Conservation (phyloP, 2,113 vertebrate species). For the Syrrhaptes paradoxus region DNA sequence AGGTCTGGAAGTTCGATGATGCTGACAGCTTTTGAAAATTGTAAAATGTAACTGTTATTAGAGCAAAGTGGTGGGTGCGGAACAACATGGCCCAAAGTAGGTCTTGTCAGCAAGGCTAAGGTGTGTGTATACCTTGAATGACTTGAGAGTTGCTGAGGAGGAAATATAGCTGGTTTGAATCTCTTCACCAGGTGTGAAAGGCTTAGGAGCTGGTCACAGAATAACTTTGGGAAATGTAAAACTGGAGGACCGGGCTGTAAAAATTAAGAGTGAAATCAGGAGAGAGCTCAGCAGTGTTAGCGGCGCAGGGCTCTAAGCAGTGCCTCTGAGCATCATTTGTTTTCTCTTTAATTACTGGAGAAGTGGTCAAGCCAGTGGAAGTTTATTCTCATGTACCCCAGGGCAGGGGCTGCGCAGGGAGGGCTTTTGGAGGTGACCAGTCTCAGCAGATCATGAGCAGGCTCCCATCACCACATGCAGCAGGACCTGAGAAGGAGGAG, state of each 20-base stretch:
- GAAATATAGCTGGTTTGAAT: neutral
- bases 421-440: neutral
- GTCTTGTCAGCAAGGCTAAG: neutral
- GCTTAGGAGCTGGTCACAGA: neutral
- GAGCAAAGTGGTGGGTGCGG: conserved; percentile 1
- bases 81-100: neutral
- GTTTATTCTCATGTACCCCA: neutral
- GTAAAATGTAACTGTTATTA: conserved; percentile 27
- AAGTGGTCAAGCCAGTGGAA: neutral
- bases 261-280: neutral
- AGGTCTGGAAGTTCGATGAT: neutral
- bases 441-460: neutral
- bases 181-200: neutral
- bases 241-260: neutral
- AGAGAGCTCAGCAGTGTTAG: neutral
- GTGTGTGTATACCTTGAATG: neutral
- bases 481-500: neutral
- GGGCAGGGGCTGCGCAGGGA: neutral
- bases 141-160: neutral
- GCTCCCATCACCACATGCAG: neutral
- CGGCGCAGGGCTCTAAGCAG: neutral
- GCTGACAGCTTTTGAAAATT: conserved; percentile 43
- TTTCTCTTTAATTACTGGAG: neutral
- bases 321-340: neutral
- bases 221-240: neutral